phyloP scores from a whole-genome alignment of 2,888 invertebrate genomes.

The Aromia moschata region DNA sequence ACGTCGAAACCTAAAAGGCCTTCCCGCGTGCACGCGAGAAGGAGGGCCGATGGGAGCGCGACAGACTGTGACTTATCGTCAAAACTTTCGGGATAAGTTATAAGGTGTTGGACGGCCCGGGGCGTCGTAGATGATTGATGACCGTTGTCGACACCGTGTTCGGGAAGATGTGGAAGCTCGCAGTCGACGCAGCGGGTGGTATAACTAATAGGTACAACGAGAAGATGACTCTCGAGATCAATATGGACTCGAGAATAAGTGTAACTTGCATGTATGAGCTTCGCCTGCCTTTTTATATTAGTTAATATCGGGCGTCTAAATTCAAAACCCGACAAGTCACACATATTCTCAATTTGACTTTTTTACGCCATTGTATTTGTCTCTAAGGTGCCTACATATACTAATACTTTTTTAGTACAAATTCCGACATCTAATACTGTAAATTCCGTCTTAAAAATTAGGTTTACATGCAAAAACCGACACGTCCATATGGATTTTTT shows the following conservation, averaged over 20 bases:
- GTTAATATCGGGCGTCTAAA: too few relatives aligned
- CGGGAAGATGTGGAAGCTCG: constrained; percentile 59
- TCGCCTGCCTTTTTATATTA: background rate
- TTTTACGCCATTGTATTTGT: too few relatives aligned
- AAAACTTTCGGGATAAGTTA: constrained; percentile 31
- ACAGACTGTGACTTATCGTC: constrained; percentile 30
- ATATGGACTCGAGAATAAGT: constrained; percentile 44
- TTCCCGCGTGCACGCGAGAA: constrained; percentile 36
- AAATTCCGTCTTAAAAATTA: too few relatives aligned
- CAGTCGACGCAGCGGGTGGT: constrained; percentile 57
- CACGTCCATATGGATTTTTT: too few relatives aligned
- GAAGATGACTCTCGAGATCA: constrained; percentile 49
- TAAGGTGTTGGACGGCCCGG: constrained; percentile 51
- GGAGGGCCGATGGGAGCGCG: constrained; percentile 32
- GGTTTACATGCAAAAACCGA: too few relatives aligned
- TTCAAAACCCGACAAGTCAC: too few relatives aligned
- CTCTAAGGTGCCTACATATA: too few relatives aligned
- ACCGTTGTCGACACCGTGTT: constrained; percentile 62
- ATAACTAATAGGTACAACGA: constrained; percentile 60
- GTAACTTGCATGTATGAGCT: background rate
- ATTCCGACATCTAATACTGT: too few relatives aligned
- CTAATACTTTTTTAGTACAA: too few relatives aligned
- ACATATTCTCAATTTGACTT: too few relatives aligned
- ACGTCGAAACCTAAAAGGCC: constrained; percentile 35
- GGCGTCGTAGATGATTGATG: constrained; percentile 61